Evolutionary conservation across 2,888 invertebrate genomes (phyloP), one percentile per base, ranked within the genome.

Genomic region (Nemotelus pantherinus): DNA sequence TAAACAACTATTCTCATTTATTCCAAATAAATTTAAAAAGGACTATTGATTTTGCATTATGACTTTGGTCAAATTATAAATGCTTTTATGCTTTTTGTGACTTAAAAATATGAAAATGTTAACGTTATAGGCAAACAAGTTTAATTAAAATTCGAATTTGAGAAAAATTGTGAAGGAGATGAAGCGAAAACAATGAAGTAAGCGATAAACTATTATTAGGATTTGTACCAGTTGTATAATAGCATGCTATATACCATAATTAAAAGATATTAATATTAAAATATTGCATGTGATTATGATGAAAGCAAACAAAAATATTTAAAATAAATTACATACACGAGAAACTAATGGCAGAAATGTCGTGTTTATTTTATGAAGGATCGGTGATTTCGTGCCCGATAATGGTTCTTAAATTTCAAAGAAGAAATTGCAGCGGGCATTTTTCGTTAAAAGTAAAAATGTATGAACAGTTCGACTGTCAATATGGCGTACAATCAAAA

Each of bases 231-330:
- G 44, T 76, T 57, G 53, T 60, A 72, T 60, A 25, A 72, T 55
- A 76, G 55, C 55, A 65, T 65, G 65, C 48, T 50, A 64, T 65
- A 63, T 48, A 74, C 39, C 6, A 65, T 45, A 6, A 39, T 3
- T 60, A 60, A 60, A 60, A 41, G 41, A 63, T 25, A 57, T 57
- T 10, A 64, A 67, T 25, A 48, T 48, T 50, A 55, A 58, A 57
- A 74, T 74, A 74, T 25, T 76, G 76, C 76, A 76, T 76, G 76
- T 76, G 76, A 76, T 76, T 65, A 64, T 55, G 44, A 65, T 43
- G 44, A 65, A 64, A 75, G 45, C 44, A 60, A 75, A 44, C 57
- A 74, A 63, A 74, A 72, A 4, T 25, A 55, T 50, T 53, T 45
- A 41, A 70, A 70, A 55, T 72, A 63, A 60, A 74, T n/a, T 60